Conservation (phyloP, 2,888 invertebrate genomes). For the Drosophila longiperda region DNA sequence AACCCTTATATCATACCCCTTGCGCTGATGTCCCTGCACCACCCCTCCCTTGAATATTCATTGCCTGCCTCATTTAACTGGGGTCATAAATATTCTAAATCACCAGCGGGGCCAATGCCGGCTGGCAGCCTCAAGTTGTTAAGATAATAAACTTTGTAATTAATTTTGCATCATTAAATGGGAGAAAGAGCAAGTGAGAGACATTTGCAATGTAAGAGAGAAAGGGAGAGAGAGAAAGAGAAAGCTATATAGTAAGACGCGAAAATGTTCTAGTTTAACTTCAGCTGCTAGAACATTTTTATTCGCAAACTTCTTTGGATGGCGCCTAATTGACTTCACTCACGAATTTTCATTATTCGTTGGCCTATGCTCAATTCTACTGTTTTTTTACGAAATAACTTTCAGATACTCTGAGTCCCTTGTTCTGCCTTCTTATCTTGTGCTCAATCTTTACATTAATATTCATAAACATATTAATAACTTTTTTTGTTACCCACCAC, state of each 20-base stretch:
- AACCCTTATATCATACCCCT: conserved; percentile 29
- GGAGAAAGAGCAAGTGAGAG: background rate
- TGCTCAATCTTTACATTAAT: conserved; percentile 43
- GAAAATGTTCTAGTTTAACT: conserved; percentile 40
- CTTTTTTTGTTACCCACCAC: conserved; percentile 54
- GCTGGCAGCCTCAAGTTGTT: conserved; percentile 69
- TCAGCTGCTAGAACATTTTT: conserved; percentile 36
- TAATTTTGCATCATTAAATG: conserved; percentile 79
- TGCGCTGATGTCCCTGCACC: background rate
- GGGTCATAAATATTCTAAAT: conserved; percentile 79
- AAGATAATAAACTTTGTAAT: conserved; percentile 80
- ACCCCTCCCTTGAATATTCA: conserved; percentile 35
- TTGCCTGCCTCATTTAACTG: conserved; percentile 77
- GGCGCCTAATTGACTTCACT: conserved; percentile 68
- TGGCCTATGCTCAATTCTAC: background rate
- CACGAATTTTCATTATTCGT: conserved; percentile 59
- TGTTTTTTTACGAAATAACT: conserved; percentile 32
- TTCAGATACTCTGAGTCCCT: conserved; percentile 7
- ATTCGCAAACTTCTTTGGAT: conserved; percentile 46
- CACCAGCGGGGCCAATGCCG: conserved; percentile 63
- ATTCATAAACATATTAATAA: conserved; percentile 56
- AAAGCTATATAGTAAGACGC: background rate
- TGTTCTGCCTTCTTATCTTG: background rate
- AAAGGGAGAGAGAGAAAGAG: background rate
- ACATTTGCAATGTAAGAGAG: background rate